Evolutionary conservation across 1,140 invertebrate genomes (phyloP), one percentile per base, ranked within the genome.

Genomic region (Hirudo medicinalis): DNA sequence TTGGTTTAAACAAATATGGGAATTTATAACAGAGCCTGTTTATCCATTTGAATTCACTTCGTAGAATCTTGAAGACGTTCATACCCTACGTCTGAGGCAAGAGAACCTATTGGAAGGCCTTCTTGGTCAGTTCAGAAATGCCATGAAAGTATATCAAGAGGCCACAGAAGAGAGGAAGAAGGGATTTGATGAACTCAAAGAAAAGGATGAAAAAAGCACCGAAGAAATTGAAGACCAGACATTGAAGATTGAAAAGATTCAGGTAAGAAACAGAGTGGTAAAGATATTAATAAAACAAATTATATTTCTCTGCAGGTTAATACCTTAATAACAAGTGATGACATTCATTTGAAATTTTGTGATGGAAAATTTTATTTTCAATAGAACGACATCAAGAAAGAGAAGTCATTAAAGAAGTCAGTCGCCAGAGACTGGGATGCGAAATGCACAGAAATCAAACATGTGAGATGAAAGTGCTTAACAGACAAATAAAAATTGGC

Each of bases 51-150:
- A 49, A 5, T 49, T 49, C 43, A 63, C 54, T n/a, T n/a, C 20
- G 9, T 15, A 83, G 82, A 81, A 81, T 72, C 74, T 82, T 40
- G 82, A 84, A 75, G 82, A 83, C 70, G 82, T 82, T 71, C 81
- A 84, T 76, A 77, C 80, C 4, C 72, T 83, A 43, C 73, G 78
- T 71, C 76, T 79, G 25, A 72, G 76, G 6, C 75, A 83, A 49
- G 81, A 83, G 72, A 74, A 74, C 11, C 78, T 79, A 49, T 76
- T 82, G 15, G 79, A 81, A 29, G 76, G 79, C 8, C 76, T 81
- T 49, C 82, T 80, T 79, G 74, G 78, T 54, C 76, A 81, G 75
- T 82, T 82, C 72, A 72, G 77, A 36, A 71, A 76, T 32, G 79
- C 80, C 9, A 73, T 80, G 25, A 75, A 78, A 63, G 78, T 78